Evolutionary conservation across 1,140 invertebrate genomes (phyloP).

Genomic region (Lasioglossum albipes): DNA sequence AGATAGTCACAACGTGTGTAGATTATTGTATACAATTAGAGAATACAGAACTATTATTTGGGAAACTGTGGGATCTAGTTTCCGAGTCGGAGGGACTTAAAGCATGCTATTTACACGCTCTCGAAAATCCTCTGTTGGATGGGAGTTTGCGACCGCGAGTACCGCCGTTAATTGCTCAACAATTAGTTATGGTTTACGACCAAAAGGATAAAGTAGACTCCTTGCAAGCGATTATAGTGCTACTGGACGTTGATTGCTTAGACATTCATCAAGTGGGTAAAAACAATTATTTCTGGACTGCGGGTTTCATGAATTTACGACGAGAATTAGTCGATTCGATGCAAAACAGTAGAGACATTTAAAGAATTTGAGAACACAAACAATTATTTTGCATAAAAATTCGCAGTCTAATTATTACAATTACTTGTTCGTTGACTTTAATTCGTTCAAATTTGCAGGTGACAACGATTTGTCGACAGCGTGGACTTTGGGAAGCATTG

Average conservation of each 20-base stretch:
- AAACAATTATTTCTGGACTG: neutral
- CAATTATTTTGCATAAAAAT: neutral
- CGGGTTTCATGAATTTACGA: too few species aligned
- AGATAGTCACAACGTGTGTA: conserved; percentile 74
- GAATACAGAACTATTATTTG: conserved; percentile 80
- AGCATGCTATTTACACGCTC: conserved; percentile 78
- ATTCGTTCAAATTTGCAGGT: conserved; percentile 68
- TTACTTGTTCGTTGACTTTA: too few species aligned
- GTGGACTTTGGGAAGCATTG: conserved; percentile 91
- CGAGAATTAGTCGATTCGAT: too few species aligned
- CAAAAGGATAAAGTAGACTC: conserved; percentile 81
- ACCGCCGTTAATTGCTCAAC: conserved; percentile 85
- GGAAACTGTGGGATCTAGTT: conserved; percentile 80
- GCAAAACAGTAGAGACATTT: too few species aligned
- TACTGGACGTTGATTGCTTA: conserved; percentile 90
- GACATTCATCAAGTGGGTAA: conserved; percentile 91
- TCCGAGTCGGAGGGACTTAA: conserved; percentile 74
- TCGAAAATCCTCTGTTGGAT: conserved; percentile 80
- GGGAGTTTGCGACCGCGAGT: conserved; percentile 79
- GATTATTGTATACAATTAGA: conserved; percentile 77
- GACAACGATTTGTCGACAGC: conserved; percentile 88
- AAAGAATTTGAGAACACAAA: too few species aligned
- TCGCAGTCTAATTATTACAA: too few species aligned
- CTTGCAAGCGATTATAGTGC: conserved; percentile 90
- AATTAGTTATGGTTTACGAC: conserved; percentile 83